phyloP scores from a whole-genome alignment of 1,140 invertebrate species.

The Eulimnadia texana region DNA sequence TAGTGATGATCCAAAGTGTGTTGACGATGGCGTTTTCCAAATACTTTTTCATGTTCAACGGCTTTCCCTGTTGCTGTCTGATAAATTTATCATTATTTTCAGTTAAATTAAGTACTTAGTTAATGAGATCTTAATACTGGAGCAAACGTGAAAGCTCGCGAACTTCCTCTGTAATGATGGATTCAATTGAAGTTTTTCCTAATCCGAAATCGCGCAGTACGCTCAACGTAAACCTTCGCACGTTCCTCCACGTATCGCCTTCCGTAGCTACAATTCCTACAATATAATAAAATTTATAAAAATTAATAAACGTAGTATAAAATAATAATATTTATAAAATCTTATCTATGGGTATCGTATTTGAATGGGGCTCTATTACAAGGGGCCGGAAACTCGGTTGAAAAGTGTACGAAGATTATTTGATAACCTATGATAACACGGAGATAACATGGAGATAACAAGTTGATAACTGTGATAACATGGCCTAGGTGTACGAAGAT shows the following conservation, averaged over 20 bases:
- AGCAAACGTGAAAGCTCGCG: slow-evolving; percentile 29
- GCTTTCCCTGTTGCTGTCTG: slow-evolving; percentile 3
- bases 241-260: slow-evolving; percentile 40
- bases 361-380: no score
- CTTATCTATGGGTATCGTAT: no score
- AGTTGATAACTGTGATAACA: no score
- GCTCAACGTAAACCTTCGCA: slow-evolving; percentile 40
- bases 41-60: slow-evolving; percentile 5
- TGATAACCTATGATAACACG: no score
- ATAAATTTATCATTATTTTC: background rate
- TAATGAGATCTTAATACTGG: background rate
- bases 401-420: no score
- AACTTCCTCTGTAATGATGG: slow-evolving; percentile 40
- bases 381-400: no score
- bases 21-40: slow-evolving; percentile 8
- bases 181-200: slow-evolving; percentile 41
- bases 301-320: background rate
- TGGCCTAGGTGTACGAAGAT: no score
- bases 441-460: no score
- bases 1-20: slow-evolving; percentile 10
- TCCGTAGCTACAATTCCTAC: slow-evolving; percentile 49
- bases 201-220: slow-evolving; percentile 45
- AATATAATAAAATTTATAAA: slow-evolving; percentile 11
- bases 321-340: no score
- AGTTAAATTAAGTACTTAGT: no score